phyloP scores from a whole-genome alignment of 2,888 invertebrate species.

The Idaea dimidiata region DNA sequence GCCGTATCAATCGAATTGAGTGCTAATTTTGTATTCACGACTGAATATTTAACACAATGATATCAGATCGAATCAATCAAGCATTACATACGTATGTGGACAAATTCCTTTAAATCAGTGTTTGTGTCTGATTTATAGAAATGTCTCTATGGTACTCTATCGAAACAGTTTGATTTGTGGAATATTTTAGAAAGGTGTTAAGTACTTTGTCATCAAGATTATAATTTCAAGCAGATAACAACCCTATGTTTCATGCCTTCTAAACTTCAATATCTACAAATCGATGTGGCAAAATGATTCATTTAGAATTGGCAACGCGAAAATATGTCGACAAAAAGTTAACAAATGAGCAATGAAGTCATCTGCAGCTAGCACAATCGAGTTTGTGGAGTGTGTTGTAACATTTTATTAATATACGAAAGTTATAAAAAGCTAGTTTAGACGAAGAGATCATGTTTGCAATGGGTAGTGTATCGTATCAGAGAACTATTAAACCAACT shows the following conservation, averaged over 20 bases:
- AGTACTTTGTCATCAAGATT: background rate
- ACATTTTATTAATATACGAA: background rate
- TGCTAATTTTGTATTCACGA: constrained; percentile 20
- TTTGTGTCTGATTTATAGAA: background rate
- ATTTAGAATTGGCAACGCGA: constrained; percentile 22
- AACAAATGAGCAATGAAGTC: constrained; percentile 37
- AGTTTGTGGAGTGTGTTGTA: background rate
- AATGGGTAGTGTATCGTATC: background rate
- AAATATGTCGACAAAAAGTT: constrained; percentile 30
- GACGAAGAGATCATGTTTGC: background rate
- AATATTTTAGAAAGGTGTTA: background rate
- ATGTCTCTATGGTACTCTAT: background rate
- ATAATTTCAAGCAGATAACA: background rate
- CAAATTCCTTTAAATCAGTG: background rate
- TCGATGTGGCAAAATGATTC: constrained; percentile 1
- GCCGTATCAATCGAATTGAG: constrained; percentile 12
- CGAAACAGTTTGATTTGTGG: background rate
- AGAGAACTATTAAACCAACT: background rate
- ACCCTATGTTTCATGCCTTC: background rate
- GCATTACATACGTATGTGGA: background rate
- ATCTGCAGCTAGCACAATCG: constrained; percentile 18
- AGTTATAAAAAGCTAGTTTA: too few relatives aligned
- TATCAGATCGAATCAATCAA: constrained; percentile 12
- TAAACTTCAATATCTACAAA: background rate
- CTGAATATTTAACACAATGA: constrained; percentile 13